These are phyloP conservation scores for Melitaea cinxia DNA, from an alignment of 1,140 invertebrate species.

Conservation along the genomic window DNA sequence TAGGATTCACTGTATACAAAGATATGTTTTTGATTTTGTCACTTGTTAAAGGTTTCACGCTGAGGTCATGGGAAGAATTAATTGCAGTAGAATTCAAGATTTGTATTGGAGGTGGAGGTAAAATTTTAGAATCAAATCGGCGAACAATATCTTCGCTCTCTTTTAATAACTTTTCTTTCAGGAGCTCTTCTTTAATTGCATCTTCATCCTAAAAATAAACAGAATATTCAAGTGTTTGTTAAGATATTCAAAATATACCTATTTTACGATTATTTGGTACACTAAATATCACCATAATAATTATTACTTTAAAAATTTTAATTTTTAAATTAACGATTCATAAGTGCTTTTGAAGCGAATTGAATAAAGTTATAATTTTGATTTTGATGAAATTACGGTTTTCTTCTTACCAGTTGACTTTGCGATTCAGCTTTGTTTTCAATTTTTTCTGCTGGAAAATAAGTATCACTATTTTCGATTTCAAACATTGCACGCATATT, in stretches of 20 bases:
- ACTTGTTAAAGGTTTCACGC: constrained; percentile 50
- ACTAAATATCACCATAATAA: too few relatives aligned
- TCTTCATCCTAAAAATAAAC: constrained; percentile 61
- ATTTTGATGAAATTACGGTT: too few relatives aligned
- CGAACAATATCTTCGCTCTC: constrained; percentile 52
- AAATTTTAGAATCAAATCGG: constrained; percentile 17
- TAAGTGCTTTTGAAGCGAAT: too few relatives aligned
- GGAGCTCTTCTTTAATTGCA: constrained; percentile 59
- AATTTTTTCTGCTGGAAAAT: constrained; percentile 35
- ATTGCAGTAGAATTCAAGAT: background rate
- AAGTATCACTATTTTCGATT: constrained; percentile 34
- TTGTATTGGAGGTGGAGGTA: background rate
- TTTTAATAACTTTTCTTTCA: constrained; percentile 55
- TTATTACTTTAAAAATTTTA: too few relatives aligned
- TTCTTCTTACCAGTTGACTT: constrained; percentile 58
- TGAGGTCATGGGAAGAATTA: constrained; percentile 37
- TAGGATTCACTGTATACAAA: constrained; percentile 62
- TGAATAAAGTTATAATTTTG: too few relatives aligned
- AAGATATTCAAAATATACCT: background rate
- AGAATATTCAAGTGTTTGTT: background rate
- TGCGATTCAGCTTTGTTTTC: constrained; percentile 41
- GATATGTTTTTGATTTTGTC: constrained; percentile 51
- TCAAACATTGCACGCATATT: constrained; percentile 37
- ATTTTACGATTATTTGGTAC: too few relatives aligned
- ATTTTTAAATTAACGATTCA: too few relatives aligned